A percentile compares a stretch with the other conserved stretches of the same genome.
Conservation (phyloP, 2,888 invertebrate genomes). For the Odontocerum albicorne region DNA sequence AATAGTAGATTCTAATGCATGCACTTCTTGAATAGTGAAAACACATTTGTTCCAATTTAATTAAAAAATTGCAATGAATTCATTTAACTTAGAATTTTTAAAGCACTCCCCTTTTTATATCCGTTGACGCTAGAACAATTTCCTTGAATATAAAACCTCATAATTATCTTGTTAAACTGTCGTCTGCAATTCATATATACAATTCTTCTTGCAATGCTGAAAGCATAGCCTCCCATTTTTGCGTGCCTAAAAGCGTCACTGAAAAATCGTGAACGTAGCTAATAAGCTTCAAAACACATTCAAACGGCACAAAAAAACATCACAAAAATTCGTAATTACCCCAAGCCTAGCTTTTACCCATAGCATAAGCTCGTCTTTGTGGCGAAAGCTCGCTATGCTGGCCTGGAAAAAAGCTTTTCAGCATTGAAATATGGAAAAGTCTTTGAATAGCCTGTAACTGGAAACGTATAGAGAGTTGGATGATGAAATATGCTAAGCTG, state of each 20-base stretch:
- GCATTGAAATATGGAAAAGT: conserved; percentile 25
- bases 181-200: no score
- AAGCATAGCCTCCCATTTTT: neutral
- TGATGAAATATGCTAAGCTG: conserved; percentile 34
- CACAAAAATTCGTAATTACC: conserved; percentile 32
- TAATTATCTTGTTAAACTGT: no score
- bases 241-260: conserved; percentile 8
- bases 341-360: conserved; percentile 18
- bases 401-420: conserved; percentile 26
- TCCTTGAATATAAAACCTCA: no score
- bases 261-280: conserved; percentile 19
- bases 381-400: conserved; percentile 7
- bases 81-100: no score
- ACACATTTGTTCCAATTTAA: no score
- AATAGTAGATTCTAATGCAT: no score
- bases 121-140: no score
- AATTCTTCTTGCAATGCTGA: neutral
- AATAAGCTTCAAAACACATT: conserved; percentile 34
- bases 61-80: no score
- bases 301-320: conserved; percentile 25
- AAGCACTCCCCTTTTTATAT: no score
- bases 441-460: conserved; percentile 34
- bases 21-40: no score
- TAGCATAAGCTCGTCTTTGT: conserved; percentile 27
- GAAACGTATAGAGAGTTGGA: conserved; percentile 27